phyloP scores from a whole-genome alignment of 2,113 vertebrate genomes.

The Benitochromis conjunctus region DNA sequence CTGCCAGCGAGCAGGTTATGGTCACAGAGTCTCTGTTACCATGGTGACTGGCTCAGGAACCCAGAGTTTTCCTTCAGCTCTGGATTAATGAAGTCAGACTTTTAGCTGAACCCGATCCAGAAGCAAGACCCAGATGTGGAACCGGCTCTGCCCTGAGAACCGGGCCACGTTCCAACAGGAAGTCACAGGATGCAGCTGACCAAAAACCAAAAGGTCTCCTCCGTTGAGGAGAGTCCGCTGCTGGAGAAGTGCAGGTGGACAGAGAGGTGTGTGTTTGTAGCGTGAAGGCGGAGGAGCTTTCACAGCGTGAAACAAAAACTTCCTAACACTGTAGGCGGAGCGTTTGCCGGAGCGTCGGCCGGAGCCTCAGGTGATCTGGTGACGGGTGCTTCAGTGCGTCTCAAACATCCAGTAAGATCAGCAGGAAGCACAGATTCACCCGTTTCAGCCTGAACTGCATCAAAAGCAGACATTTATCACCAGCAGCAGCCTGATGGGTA shows the following conservation, averaged over 20 bases:
- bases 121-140: neutral
- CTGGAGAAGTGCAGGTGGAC: no score
- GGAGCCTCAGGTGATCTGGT: neutral
- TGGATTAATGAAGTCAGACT: neutral
- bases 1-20: neutral
- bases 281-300: neutral
- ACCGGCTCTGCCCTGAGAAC: neutral
- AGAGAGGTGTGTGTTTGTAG: neutral
- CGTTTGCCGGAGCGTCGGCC: neutral
- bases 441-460: neutral
- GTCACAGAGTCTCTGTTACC: neutral
- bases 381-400: rapidly evolving
- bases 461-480: no score
- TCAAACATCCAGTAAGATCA: neutral
- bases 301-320: neutral
- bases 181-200: neutral
- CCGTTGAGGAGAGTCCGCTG: neutral
- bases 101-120: neutral
- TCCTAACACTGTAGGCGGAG: neutral
- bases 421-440: neutral
- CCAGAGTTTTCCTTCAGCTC: neutral
- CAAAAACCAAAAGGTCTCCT: neutral
- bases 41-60: neutral
- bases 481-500: neutral
- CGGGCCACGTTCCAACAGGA: neutral